Evolutionary conservation across 2,113 vertebrate genomes (phyloP).

Genomic region (Pongo pygmaeus): DNA sequence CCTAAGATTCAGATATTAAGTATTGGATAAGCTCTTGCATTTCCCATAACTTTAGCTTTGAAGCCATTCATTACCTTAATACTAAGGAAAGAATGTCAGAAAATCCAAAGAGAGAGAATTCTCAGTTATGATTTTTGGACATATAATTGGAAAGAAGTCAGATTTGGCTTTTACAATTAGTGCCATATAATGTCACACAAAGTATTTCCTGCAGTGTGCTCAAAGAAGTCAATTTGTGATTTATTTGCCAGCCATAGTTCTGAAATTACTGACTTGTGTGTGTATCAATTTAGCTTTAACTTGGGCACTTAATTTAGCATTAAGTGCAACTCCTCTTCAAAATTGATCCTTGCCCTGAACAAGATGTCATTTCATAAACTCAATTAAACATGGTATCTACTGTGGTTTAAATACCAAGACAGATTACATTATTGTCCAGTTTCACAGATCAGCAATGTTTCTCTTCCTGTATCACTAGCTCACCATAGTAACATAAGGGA

Average conservation of each 20-base stretch:
- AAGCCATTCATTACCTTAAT: background rate
- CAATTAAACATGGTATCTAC: background rate
- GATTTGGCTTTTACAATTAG: too few relatives aligned
- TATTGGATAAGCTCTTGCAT: background rate
- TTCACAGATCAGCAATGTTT: too few relatives aligned
- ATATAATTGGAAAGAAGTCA: too few relatives aligned
- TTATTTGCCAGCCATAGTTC: background rate
- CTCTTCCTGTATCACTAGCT: background rate
- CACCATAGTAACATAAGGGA: slow-evolving; percentile 31
- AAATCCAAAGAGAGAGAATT: too few relatives aligned
- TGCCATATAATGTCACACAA: too few relatives aligned
- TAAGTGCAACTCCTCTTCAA: slow-evolving; percentile 48
- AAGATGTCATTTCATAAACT: slow-evolving; percentile 75
- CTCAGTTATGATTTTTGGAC: too few relatives aligned
- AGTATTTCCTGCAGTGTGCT: too few relatives aligned
- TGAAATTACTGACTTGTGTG: slow-evolving; percentile 52
- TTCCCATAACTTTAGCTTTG: slow-evolving; percentile 22
- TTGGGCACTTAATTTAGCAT: slow-evolving; percentile 57
- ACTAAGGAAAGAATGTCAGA: background rate
- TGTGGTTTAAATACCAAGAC: too few relatives aligned
- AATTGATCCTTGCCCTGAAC: slow-evolving; percentile 65
- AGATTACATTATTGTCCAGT: too few relatives aligned
- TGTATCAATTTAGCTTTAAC: slow-evolving; percentile 49
- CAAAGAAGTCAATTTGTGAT: too few relatives aligned
- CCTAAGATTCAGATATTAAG: background rate